Conservation (phyloP, 2,888 invertebrate species). For the Chymomyza amoena region DNA sequence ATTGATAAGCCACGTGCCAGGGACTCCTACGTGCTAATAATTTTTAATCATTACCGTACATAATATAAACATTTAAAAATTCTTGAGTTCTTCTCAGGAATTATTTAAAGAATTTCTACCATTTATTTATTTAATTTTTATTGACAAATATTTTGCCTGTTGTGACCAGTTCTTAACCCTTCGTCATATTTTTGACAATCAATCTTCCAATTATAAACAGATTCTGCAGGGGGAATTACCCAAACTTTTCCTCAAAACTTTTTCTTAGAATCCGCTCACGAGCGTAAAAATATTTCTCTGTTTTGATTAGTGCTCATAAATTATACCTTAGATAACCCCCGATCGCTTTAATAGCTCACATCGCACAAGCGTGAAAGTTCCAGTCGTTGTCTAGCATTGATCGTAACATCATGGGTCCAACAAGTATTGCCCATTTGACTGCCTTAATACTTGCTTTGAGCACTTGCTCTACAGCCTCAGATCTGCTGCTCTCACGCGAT, state of each 20-base stretch:
- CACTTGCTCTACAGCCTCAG: neutral
- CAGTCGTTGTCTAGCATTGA: constrained; percentile 29
- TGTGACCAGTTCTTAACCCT: no score
- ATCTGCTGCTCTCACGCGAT: constrained; percentile 19
- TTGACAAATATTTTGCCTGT: no score
- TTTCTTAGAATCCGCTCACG: neutral
- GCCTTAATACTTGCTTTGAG: neutral
- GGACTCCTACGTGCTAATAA: neutral
- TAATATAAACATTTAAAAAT: no score
- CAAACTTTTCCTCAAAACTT: neutral
- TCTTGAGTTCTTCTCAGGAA: no score
- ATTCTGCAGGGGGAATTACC: no score
- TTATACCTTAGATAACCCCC: constrained; percentile 45
- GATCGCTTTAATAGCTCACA: constrained; percentile 25
- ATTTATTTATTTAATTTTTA: no score
- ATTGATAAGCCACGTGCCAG: neutral
- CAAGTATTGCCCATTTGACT: neutral
- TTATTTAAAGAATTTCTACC: no score
- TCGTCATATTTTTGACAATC: neutral
- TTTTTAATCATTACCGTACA: neutral
- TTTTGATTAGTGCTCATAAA: neutral
- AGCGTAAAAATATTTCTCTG: neutral
- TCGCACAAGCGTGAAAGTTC: constrained; percentile 14
- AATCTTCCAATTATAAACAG: neutral
- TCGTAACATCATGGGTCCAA: neutral